Conservation (phyloP, 2,888 invertebrate genomes). For the Sarcophaga subvicina region DNA sequence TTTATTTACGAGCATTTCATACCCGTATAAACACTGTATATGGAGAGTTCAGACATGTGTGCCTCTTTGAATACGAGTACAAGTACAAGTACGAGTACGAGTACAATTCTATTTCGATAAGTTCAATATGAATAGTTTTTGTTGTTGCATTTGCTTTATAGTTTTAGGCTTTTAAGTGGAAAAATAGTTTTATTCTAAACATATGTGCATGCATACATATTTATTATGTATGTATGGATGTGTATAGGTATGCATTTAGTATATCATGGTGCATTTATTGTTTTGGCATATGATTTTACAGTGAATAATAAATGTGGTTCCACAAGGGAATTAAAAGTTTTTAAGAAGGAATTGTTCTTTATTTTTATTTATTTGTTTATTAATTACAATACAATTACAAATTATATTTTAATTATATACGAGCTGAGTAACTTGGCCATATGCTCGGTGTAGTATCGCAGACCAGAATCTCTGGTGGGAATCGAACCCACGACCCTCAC, state of each 20-base stretch:
- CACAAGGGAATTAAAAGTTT: not conserved
- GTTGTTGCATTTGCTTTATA: slow-evolving; percentile 25
- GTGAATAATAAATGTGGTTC: not conserved
- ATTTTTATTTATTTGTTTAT: too few relatives aligned
- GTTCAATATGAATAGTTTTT: slow-evolving; percentile 6
- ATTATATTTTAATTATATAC: too few relatives aligned
- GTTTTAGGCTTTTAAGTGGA: slow-evolving; percentile 23
- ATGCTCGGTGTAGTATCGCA: too few relatives aligned
- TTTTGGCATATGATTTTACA: slow-evolving; percentile 3
- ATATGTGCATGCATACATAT: slow-evolving; percentile 8
- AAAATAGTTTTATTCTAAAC: slow-evolving; percentile 23
- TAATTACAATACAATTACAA: too few relatives aligned
- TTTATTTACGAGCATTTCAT: slow-evolving; percentile 28
- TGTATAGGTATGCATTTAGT: not conserved
- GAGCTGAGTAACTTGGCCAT: too few relatives aligned
- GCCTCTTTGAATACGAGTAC: slow-evolving; percentile 1
- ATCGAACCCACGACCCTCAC: too few relatives aligned
- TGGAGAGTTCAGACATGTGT: slow-evolving; percentile 28
- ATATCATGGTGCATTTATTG: not conserved
- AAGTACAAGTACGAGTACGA: not conserved
- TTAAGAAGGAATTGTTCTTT: too few relatives aligned
- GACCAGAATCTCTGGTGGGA: too few relatives aligned
- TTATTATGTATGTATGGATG: slow-evolving; percentile 23
- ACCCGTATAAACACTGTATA: slow-evolving; percentile 35
- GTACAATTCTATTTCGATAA: slow-evolving; percentile 11